A percentile compares a stretch with the other conserved stretches of the same genome.
These are phyloP conservation scores for Apis laboriosa DNA, from an alignment of 1,140 invertebrate genomes.

Conservation along the genomic window DNA sequence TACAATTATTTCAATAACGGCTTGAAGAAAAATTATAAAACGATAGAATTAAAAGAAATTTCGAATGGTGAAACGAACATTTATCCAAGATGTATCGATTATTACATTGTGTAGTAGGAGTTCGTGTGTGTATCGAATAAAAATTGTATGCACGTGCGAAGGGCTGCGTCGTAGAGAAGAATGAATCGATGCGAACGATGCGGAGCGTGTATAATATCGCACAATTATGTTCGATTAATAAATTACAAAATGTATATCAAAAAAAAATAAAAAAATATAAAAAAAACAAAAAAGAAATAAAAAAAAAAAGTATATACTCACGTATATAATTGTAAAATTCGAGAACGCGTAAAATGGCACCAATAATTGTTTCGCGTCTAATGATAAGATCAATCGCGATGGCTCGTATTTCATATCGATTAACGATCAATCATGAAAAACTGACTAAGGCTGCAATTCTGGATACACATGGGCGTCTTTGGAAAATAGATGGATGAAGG, in stretches of 20 bases:
- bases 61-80: no score
- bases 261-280: no score
- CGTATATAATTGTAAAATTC: background rate
- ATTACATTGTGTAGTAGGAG: background rate
- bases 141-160: background rate
- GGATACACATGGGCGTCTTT: slow-evolving; percentile 43
- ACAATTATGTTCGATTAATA: no score
- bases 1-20: no score
- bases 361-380: background rate
- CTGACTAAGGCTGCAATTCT: background rate
- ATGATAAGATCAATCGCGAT: background rate
- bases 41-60: no score
- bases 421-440: background rate
- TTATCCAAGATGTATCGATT: background rate
- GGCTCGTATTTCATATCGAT: background rate
- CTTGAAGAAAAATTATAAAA: no score
- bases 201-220: background rate
- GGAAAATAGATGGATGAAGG: slow-evolving; percentile 34
- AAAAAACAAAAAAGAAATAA: no score
- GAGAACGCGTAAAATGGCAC: background rate
- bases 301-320: background rate
- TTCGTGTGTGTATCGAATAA: background rate
- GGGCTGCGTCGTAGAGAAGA: background rate
- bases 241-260: no score
- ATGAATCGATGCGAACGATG: background rate